Evolutionary conservation across 2,113 vertebrate species (phyloP).

Genomic region (Eulacestoma nigropectus): DNA sequence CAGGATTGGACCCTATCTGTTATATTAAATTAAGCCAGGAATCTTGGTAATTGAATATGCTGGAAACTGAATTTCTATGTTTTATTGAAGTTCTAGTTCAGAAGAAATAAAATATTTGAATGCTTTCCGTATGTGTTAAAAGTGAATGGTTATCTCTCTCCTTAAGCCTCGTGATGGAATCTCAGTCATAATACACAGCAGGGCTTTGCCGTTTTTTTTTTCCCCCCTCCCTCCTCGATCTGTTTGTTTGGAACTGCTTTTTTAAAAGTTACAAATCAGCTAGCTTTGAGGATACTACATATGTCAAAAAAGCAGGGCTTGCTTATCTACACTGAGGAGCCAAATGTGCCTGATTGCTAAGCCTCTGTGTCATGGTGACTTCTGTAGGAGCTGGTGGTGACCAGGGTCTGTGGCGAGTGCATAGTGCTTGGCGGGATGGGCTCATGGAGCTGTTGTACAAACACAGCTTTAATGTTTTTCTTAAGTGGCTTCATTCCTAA

Average conservation of each 20-base stretch:
- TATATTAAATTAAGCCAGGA: not conserved
- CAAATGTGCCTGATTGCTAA: not conserved
- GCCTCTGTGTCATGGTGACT: not conserved
- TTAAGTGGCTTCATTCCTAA: not conserved
- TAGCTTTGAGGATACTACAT: not conserved
- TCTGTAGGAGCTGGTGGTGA: not conserved
- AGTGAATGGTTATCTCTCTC: not conserved
- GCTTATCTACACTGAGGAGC: not conserved
- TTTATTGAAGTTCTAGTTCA: not conserved
- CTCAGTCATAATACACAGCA: not conserved
- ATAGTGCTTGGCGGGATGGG: rapidly evolving
- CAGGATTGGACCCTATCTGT: not conserved
- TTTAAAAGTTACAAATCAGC: not conserved
- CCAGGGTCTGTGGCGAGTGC: not conserved
- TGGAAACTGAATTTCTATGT: not conserved
- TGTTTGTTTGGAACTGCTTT: not conserved
- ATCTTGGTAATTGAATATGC: not conserved
- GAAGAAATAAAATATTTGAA: not conserved
- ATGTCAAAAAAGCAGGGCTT: not conserved
- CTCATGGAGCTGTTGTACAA: not conserved
- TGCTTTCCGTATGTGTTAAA: not conserved
- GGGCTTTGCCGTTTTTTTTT: not conserved
- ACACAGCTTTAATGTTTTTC: not conserved
- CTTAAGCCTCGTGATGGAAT: not conserved
- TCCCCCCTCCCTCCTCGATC: rapidly evolving